These are phyloP conservation scores for Pangasius djambal DNA, from an alignment of 2,797 vertebrate species.

Conservation along the genomic window DNA sequence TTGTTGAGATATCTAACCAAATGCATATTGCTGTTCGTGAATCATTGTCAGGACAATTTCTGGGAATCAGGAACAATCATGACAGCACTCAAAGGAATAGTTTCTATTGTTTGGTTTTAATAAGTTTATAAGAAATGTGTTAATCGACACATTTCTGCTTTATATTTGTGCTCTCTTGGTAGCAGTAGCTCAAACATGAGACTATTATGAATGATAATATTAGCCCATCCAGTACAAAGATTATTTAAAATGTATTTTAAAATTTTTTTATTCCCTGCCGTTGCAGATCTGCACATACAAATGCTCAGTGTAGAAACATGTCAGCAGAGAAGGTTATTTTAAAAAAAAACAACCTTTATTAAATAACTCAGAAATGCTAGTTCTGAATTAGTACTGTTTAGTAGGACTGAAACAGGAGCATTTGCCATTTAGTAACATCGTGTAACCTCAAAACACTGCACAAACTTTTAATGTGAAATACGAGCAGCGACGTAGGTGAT, in stretches of 20 bases:
- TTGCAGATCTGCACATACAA: not conserved
- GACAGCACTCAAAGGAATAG: not conserved
- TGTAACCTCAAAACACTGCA: not conserved
- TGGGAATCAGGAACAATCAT: conserved; percentile 15
- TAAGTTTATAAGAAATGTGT: not conserved
- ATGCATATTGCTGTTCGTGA: conserved; percentile 6
- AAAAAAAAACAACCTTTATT: not conserved
- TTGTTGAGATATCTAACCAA: not conserved
- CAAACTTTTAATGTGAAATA: not conserved
- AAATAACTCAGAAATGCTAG: not conserved
- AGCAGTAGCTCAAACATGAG: not conserved
- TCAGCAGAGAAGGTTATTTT: not conserved
- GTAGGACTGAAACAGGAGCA: not conserved
- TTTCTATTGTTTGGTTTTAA: not conserved
- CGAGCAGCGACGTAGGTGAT: not conserved
- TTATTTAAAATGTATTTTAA: not conserved
- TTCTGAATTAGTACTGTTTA: not conserved
- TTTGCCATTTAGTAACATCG: not conserved
- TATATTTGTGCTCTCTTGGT: not conserved
- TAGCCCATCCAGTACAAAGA: not conserved
- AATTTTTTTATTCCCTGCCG: not conserved
- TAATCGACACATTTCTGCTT: not conserved
- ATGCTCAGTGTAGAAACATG: not conserved
- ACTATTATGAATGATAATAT: not conserved
- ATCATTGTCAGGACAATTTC: not conserved